These are phyloP conservation scores for Sinopyrophorus schimmeli DNA, from an alignment of 2,888 invertebrate genomes.

Conservation along the genomic window DNA sequence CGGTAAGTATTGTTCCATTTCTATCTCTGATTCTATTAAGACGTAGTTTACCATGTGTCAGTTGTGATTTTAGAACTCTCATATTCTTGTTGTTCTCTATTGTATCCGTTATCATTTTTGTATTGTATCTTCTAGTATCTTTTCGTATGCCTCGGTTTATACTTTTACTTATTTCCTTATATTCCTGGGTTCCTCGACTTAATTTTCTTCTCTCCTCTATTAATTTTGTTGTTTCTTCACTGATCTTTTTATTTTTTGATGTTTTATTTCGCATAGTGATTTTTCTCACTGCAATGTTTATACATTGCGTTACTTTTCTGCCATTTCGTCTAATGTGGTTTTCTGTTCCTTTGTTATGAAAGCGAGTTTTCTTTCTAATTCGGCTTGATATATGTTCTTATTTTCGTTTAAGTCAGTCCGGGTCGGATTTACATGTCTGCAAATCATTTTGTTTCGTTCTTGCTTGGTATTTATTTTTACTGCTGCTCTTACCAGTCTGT, in stretches of 20 bases:
- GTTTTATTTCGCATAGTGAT: not conserved
- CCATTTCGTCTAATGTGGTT: too few species aligned
- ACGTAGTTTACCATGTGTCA: not conserved
- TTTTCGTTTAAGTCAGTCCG: too few species aligned
- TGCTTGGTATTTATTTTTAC: too few species aligned
- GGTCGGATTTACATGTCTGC: too few species aligned
- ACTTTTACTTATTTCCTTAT: not conserved
- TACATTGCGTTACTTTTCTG: too few species aligned
- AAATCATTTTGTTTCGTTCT: too few species aligned
- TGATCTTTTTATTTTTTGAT: constrained; percentile 1
- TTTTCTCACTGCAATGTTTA: too few species aligned
- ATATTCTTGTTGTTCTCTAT: constrained; percentile 3
- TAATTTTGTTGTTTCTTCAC: constrained; percentile 2
- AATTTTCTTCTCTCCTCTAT: not conserved
- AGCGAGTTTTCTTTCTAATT: too few species aligned
- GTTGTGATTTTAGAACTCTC: constrained; percentile 5
- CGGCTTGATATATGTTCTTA: too few species aligned
- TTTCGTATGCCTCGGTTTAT: not conserved
- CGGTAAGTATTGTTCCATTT: constrained; percentile 1
- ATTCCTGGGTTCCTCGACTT: constrained; percentile 1
- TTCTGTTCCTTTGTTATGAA: too few species aligned
- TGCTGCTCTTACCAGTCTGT: too few species aligned
- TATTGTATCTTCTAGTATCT: not conserved
- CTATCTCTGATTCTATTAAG: not conserved
- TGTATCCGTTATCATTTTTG: constrained; percentile 4